These are phyloP conservation scores for Nymphalis c-album DNA, from an alignment of 2,888 invertebrate genomes.

Conservation along the genomic window DNA sequence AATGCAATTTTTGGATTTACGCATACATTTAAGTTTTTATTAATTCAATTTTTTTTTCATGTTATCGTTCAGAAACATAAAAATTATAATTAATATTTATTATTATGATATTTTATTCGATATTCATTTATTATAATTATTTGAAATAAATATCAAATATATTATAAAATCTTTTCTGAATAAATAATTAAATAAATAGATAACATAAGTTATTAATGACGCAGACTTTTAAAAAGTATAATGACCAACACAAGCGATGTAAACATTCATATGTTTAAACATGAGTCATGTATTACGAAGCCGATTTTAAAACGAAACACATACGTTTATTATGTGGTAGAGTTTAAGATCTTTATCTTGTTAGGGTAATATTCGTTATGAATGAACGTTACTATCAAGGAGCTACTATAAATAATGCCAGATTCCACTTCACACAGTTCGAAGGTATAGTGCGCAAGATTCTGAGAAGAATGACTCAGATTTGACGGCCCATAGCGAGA, in stretches of 20 bases:
- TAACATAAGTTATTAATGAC: constrained; percentile 47
- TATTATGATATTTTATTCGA: too few relatives aligned
- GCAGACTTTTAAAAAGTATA: constrained; percentile 59
- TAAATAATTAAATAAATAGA: constrained; percentile 34
- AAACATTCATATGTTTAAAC: constrained; percentile 48
- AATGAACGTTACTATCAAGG: constrained; percentile 63
- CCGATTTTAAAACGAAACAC: constrained; percentile 54
- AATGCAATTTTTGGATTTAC: neutral
- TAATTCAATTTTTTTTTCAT: too few relatives aligned
- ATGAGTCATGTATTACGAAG: constrained; percentile 52
- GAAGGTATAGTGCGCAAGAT: constrained; percentile 49
- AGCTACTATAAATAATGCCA: constrained; percentile 46
- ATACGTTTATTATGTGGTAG: constrained; percentile 47
- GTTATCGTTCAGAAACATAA: too few relatives aligned
- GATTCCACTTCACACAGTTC: constrained; percentile 51
- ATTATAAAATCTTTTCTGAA: too few relatives aligned
- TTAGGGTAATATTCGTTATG: constrained; percentile 61
- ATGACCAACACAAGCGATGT: constrained; percentile 52
- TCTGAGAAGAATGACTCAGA: constrained; percentile 50
- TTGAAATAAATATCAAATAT: too few relatives aligned
- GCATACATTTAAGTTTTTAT: neutral
- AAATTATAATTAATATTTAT: too few relatives aligned
- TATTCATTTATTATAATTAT: too few relatives aligned
- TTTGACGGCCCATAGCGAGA: constrained; percentile 52
- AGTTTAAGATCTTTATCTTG: constrained; percentile 53